Evolutionary conservation across 2,888 invertebrate species (phyloP), one percentile per base, ranked within the genome.

Genomic region (Noctua fimbriata): DNA sequence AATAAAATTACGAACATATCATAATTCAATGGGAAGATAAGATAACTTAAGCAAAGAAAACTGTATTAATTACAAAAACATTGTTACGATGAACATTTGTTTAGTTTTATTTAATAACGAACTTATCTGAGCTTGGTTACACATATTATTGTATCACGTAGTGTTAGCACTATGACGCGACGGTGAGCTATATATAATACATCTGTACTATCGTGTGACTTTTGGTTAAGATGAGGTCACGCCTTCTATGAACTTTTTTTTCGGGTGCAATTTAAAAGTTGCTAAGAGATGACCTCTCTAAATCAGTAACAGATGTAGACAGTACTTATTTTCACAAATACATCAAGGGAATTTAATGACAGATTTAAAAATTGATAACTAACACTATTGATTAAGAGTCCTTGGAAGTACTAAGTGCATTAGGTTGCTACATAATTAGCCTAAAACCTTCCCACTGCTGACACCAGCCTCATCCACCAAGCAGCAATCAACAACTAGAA

Each of bases 61-160:
- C 49, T 52, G 66, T 55, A 44, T 66, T 21, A 60, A 32, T 44
- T 16, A 66, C 41, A 65, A 52, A 63, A 76, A 36, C 74, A 52
- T 76, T 65, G 12, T 14, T 65, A 69, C n/a, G 49, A 65, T 49
- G 32, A 44, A 69, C 36, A 63, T 79, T 66, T 76, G 69, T 69
- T 71, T 10, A 55, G 73, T 73, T 36, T 76, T 79, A 79, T 69
- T 79, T 72, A 66, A 63, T 79, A 73, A 76, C 44, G 75, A 71
- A 65, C 16, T 60, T 76, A 79, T 83, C 76, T 73, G 2, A 16
- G 0, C n/a, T 36, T 44, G 73, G 12, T 49, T 21, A 36, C 32
- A 44, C 44, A 66, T 18, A 32, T 32, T 32, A 36, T 36, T 36
- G 0, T n/a, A 12, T 69, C 69, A 81, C 24, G 55, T 49, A 49